These are phyloP conservation scores for Dermochelys coriacea DNA, from an alignment of 2,797 vertebrate species.

Conservation along the genomic window DNA sequence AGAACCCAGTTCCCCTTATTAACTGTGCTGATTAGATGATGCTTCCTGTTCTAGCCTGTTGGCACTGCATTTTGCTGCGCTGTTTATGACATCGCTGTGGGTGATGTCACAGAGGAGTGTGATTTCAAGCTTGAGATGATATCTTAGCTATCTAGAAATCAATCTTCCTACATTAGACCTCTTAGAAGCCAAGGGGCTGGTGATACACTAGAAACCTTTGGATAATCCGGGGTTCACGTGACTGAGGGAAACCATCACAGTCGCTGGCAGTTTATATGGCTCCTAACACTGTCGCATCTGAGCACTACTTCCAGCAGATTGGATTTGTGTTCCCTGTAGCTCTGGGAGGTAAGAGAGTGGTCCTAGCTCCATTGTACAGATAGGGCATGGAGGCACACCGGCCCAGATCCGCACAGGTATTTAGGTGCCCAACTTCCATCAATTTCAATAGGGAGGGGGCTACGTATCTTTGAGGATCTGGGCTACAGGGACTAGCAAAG, in stretches of 20 bases:
- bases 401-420: background rate
- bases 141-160: background rate
- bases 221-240: rapidly evolving
- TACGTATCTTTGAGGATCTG: background rate
- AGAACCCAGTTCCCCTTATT: no score
- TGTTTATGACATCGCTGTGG: background rate
- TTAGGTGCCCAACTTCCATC: background rate
- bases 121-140: background rate
- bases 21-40: no score
- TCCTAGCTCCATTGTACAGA: background rate
- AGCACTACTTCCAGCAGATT: background rate
- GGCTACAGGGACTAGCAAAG: background rate
- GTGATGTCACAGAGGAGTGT: rapidly evolving
- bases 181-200: background rate
- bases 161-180: background rate
- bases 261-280: background rate
- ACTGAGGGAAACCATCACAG: background rate
- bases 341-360: background rate
- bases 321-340: background rate
- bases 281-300: rapidly evolving
- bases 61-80: background rate
- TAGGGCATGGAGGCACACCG: background rate
- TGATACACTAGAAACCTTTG: background rate
- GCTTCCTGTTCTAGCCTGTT: background rate
- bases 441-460: background rate